Evolutionary conservation across 1,140 invertebrate species (phyloP).

Genomic region (Lordiphosa clarofinis): DNA sequence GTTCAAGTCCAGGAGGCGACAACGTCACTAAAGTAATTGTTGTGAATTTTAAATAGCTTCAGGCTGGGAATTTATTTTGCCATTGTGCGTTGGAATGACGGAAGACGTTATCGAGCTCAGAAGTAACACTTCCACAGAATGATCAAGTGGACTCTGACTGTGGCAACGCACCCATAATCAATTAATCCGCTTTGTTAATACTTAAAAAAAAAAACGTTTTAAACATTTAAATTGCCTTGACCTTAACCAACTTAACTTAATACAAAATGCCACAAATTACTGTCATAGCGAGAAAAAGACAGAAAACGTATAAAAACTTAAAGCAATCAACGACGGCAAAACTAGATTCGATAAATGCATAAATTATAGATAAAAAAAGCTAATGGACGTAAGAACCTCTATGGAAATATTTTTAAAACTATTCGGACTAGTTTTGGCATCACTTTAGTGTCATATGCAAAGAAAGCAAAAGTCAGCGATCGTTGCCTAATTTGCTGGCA

Average conservation of each 20-base stretch:
- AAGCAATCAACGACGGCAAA: constrained; percentile 13
- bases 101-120: constrained; percentile 17
- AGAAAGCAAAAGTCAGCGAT: too few relatives aligned
- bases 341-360: constrained; percentile 31
- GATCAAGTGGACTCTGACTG: neutral
- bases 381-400: too few relatives aligned
- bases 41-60: constrained; percentile 55
- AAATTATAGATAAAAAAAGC: constrained; percentile 20
- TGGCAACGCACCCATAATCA: neutral
- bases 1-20: constrained; percentile 42
- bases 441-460: too few relatives aligned
- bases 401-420: too few relatives aligned
- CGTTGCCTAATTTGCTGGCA: too few relatives aligned
- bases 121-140: neutral
- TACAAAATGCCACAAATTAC: constrained; percentile 36
- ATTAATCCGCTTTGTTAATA: constrained; percentile 6
- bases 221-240: constrained; percentile 35
- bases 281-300: constrained; percentile 18
- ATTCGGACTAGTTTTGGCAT: too few relatives aligned
- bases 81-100: constrained; percentile 19
- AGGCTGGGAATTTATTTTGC: constrained; percentile 27
- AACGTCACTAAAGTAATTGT: constrained; percentile 47
- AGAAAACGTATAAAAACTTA: neutral
- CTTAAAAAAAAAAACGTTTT: neutral
- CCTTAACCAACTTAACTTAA: constrained; percentile 42